Evolutionary conservation across 1,140 invertebrate species (phyloP).

Genomic region (Hyphantria cunea): DNA sequence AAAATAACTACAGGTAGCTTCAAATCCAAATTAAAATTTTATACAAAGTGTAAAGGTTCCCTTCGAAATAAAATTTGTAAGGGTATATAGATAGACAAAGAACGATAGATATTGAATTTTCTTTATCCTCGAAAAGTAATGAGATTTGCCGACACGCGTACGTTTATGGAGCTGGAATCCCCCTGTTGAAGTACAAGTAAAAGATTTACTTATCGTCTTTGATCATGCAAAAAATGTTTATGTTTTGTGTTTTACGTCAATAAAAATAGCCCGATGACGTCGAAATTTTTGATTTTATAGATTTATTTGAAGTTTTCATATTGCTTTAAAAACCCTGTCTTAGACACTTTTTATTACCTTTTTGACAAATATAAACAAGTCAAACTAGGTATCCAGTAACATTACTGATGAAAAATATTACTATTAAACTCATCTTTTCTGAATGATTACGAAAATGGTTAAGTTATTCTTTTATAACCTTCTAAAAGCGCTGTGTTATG

Average conservation of each 20-base stretch:
- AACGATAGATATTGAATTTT: conserved; percentile 53
- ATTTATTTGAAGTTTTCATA: conserved; percentile 9
- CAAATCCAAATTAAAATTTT: conserved; percentile 15
- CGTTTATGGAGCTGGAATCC: conserved; percentile 47
- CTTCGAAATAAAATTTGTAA: conserved; percentile 42
- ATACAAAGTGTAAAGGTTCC: conserved; percentile 32
- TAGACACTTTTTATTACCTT: too few species aligned
- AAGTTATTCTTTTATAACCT: neutral
- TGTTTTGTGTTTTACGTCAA: conserved; percentile 26
- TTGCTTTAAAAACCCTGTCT: too few species aligned
- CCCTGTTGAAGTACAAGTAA: conserved; percentile 36
- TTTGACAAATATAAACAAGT: too few species aligned
- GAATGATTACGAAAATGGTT: neutral
- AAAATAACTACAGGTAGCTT: conserved; percentile 5
- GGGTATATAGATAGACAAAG: conserved; percentile 39
- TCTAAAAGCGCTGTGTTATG: too few species aligned
- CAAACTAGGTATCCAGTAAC: too few species aligned
- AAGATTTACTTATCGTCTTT: conserved; percentile 51
- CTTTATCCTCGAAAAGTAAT: conserved; percentile 54
- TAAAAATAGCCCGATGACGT: too few species aligned
- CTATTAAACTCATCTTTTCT: too few species aligned
- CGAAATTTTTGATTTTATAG: conserved; percentile 7
- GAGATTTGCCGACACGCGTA: conserved; percentile 53
- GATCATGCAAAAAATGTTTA: conserved; percentile 40
- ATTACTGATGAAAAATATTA: too few species aligned